These are phyloP conservation scores for Neostethus bicornis DNA, from an alignment of 2,797 vertebrate species.

Conservation along the genomic window DNA sequence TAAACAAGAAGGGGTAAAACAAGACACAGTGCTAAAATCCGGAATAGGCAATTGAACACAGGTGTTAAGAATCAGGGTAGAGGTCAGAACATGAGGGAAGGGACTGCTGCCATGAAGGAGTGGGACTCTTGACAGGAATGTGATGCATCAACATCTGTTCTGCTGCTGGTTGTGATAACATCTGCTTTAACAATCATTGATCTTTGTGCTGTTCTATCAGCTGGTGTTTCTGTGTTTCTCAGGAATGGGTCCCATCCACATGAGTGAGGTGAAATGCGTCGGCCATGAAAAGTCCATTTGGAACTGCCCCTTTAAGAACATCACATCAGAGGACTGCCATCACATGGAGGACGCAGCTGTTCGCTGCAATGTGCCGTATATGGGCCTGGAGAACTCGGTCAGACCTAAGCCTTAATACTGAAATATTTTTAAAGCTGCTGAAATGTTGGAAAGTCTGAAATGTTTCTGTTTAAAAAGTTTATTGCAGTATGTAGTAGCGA, in stretches of 20 bases:
- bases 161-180: too few species aligned
- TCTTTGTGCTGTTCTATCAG: neutral
- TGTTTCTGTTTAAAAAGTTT: neutral
- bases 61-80: too few species aligned
- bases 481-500: too few species aligned
- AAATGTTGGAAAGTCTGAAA: neutral
- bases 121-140: too few species aligned
- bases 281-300: slow-evolving; percentile 89
- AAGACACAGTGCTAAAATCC: too few species aligned
- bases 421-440: neutral
- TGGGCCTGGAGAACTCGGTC: slow-evolving; percentile 91
- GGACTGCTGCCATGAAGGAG: too few species aligned
- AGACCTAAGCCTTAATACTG: slow-evolving; percentile 42
- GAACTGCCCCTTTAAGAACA: slow-evolving; percentile 91
- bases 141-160: too few species aligned
- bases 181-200: neutral
- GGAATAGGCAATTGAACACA: too few species aligned
- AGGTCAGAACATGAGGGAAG: too few species aligned
- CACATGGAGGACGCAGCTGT: slow-evolving; percentile 88
- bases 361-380: slow-evolving; percentile 91
- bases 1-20: too few species aligned
- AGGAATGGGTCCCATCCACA: slow-evolving; percentile 93
- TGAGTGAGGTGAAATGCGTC: slow-evolving; percentile 91
- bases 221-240: too few species aligned
- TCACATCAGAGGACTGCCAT: slow-evolving; percentile 90